Conservation (phyloP, 2,113 vertebrate species). For the Aramus guarauna region DNA sequence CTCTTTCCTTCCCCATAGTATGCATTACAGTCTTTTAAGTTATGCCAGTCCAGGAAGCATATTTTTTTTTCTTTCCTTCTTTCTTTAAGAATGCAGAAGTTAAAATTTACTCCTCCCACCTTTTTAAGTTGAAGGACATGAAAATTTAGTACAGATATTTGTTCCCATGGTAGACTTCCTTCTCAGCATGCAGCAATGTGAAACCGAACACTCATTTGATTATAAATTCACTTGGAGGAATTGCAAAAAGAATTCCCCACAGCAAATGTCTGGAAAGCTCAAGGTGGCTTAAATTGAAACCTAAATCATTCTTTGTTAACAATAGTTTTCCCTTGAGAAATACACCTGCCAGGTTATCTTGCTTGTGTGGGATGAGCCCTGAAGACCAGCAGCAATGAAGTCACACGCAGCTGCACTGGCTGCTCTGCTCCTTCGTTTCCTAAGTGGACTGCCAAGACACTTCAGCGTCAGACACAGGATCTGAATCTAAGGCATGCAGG, state of each 20-base stretch:
- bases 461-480: not conserved
- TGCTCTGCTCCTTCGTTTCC: not conserved
- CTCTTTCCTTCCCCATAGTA: not conserved
- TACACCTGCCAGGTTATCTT: not conserved
- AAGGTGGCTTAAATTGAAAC: constrained; percentile 8
- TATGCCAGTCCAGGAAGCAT: not conserved
- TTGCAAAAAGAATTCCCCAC: not conserved
- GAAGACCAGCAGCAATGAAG: not conserved
- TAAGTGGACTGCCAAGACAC: not conserved
- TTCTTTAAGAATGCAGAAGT: not conserved
- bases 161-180: not conserved
- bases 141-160: not conserved
- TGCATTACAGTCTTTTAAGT: not conserved
- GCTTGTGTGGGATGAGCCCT: not conserved
- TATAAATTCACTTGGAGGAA: not conserved
- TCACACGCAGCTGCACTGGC: not conserved
- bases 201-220: constrained; percentile 25
- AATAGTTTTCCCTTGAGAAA: not conserved
- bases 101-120: not conserved
- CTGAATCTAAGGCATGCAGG: not conserved
- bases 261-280: constrained; percentile 8
- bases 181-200: constrained; percentile 4
- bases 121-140: not conserved
- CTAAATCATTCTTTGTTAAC: not conserved
- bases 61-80: not conserved